Conservation (phyloP, 1,140 invertebrate genomes). For the Drosophila kurseongensis region DNA sequence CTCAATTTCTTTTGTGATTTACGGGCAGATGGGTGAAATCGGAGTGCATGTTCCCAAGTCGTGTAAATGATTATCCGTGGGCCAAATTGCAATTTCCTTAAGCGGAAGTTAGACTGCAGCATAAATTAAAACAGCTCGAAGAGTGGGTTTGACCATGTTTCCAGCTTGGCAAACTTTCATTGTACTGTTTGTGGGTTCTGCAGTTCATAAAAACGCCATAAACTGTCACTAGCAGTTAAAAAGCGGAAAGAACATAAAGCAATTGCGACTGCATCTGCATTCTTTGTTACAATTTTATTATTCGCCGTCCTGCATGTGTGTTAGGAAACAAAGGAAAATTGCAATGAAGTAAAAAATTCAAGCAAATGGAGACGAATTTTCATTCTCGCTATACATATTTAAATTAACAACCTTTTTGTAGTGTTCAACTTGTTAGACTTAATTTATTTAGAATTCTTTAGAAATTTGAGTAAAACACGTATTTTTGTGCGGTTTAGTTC, state of each 20-base stretch:
- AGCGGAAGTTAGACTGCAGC: slow-evolving; percentile 32
- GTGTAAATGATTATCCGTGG: slow-evolving; percentile 51
- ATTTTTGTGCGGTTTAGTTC: too few species aligned
- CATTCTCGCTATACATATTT: neutral
- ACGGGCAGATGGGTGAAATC: slow-evolving; percentile 36
- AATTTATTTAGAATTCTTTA: neutral
- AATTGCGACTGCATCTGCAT: slow-evolving; percentile 3
- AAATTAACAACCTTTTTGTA: slow-evolving; percentile 1
- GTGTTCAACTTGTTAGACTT: neutral
- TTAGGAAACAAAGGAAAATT: neutral
- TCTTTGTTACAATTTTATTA: slow-evolving; percentile 21
- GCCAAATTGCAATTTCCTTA: slow-evolving; percentile 62
- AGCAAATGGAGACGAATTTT: neutral
- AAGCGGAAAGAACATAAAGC: slow-evolving; percentile 21
- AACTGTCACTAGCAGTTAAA: slow-evolving; percentile 20
- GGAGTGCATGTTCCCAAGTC: slow-evolving; percentile 47
- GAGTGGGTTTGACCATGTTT: slow-evolving; percentile 1
- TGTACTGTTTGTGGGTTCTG: neutral
- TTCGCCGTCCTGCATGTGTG: neutral
- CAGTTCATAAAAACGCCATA: slow-evolving; percentile 47
- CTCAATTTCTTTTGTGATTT: slow-evolving; percentile 51
- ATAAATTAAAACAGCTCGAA: slow-evolving; percentile 13
- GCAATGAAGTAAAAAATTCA: neutral
- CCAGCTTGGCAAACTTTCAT: slow-evolving; percentile 1
- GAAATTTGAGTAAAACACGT: neutral